These are phyloP conservation scores for Conops quadrifasciatus DNA, from an alignment of 2,888 invertebrate species.

Conservation along the genomic window DNA sequence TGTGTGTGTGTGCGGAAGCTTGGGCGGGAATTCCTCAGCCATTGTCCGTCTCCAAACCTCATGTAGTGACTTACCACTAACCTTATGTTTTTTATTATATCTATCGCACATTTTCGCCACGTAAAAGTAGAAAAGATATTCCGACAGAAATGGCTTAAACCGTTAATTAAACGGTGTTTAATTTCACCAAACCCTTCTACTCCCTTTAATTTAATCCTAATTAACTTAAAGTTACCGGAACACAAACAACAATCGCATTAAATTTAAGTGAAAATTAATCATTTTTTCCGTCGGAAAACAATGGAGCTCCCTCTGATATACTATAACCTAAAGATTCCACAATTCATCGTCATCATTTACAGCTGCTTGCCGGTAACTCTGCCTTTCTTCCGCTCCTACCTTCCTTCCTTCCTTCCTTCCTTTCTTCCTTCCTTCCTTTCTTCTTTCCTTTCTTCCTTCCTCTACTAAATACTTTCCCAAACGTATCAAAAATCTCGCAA, in stretches of 20 bases:
- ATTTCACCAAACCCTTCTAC: no score
- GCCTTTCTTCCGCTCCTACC: background rate
- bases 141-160: no score
- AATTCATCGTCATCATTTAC: slow-evolving; percentile 11
- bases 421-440: background rate
- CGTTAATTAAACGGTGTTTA: no score
- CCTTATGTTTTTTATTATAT: no score
- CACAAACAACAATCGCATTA: no score
- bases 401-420: background rate
- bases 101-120: no score
- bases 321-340: no score
- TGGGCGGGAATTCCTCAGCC: slow-evolving; percentile 15
- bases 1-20: no score
- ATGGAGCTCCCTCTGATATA: background rate
- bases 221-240: slow-evolving; percentile 24
- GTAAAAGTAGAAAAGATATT: no score
- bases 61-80: no score
- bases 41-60: background rate
- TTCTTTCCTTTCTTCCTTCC: slow-evolving; percentile 6
- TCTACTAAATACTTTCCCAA: slow-evolving; percentile 11
- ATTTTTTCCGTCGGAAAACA: background rate
- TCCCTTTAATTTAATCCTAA: no score
- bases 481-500: slow-evolving; percentile 32
- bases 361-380: background rate
- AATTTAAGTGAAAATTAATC: no score